Base-by-base conservation (phyloP, 2,797 vertebrate species). In the Fistularia commersonii region DNA sequence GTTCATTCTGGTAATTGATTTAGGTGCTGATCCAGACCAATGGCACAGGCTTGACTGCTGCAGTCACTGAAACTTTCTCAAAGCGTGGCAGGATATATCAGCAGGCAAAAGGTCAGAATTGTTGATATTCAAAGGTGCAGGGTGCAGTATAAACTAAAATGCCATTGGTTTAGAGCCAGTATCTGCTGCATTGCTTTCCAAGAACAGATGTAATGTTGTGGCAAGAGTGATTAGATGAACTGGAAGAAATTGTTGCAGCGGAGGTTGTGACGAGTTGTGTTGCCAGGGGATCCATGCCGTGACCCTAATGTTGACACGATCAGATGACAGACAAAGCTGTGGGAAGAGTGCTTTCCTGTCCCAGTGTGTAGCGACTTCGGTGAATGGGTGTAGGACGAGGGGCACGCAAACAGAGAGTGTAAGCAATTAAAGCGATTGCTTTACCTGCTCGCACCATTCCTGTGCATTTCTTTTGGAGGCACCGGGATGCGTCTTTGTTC, bases 301-400 rank as follows among this genome's bases (percentile, higher is more conserved):
- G 76, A 73, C 61, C 57, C 66, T 72, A 66, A 85, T 58, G 67
- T 80, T 71, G 74, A 69, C 54, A 59, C 77, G 65, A 75, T 72
- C 57, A 70, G 75, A 69, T 79, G 81, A 76, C 68, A 46, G 70
- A 64, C 69, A 61, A 51, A 60, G 63, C 74, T 73, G 76, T 60
- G 63, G 60, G 59, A 77, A 23, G 23, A 23, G 57, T 41, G 70
- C 72, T 68, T 32, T 70, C 58, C 47, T 61, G n/a, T 51, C 62
- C 64, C 79, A 81, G 72, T 85, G 82, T 72, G 48, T 64, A 88
- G 88, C 32, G 81, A 87, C 89, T 80, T 69, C 61, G 67, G 60
- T 64, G 47, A 54, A 54, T 53, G n/a, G 41, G 41, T 32, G 62
- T 46, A 69, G 47, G 75, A 77, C 68, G 79, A 59, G 68, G 74